Percentiles rank a stretch among this genome's conserved stretches.
Evolutionary conservation across 2,888 invertebrate genomes (phyloP).

Genomic region (Melieria picta): DNA sequence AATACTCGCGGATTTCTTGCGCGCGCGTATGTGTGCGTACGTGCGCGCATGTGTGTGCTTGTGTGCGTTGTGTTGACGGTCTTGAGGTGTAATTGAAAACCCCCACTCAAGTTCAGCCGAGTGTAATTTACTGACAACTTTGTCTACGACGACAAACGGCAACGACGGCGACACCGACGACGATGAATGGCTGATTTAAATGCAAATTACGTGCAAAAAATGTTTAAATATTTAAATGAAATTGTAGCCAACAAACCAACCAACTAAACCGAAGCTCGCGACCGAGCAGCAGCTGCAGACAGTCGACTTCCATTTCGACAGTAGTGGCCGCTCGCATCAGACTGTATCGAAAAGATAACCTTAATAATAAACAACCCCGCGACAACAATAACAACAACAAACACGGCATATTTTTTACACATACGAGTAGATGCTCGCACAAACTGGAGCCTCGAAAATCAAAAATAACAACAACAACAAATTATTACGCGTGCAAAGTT

Average conservation of each 20-base stretch:
- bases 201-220: conserved; percentile 40
- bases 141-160: neutral
- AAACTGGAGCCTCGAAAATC: no score
- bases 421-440: no score
- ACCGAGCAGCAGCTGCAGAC: neutral
- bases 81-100: conserved; percentile 38
- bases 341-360: conserved; percentile 28
- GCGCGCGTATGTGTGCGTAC: neutral
- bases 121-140: conserved; percentile 21
- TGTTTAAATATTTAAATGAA: conserved; percentile 31
- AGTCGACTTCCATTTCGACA: neutral
- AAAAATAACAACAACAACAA: no score
- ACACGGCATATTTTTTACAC: no score
- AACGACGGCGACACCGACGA: conserved; percentile 1
- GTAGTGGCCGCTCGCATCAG: conserved; percentile 10
- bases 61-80: neutral
- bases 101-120: conserved; percentile 39
- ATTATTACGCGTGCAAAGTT: no score
- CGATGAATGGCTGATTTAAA: conserved; percentile 31
- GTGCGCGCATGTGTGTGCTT: conserved; percentile 4
- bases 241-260: conserved; percentile 26
- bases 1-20: no score
- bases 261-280: neutral
- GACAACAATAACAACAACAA: no score
- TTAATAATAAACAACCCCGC: conserved; percentile 1